Base-by-base conservation (phyloP, 2,888 invertebrate species). In the Octonoba sinensis region DNA sequence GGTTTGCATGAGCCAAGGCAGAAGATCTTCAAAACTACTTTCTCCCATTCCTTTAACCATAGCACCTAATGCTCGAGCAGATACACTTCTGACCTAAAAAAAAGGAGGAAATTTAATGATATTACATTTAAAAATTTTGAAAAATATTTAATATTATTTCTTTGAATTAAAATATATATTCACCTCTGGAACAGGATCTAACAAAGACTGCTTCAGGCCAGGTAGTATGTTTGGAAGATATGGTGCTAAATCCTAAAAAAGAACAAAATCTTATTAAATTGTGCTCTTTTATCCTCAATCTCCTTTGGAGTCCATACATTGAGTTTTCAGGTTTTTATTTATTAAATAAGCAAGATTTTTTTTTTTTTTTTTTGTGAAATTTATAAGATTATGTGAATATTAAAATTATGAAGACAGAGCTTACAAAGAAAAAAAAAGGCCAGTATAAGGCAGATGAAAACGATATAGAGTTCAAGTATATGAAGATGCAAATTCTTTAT, bases 11-110 rank as follows among this genome's bases (percentile, higher is more conserved):
- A 99, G 91, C 99, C 99, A 99, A 20, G 99, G 98, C 86, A 99
- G 91, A 76, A 99, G 91, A 89, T 99, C 96, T 88, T 97, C 96
- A 89, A 97, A 97, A 87, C 96, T 95, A 73, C 93, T 93, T 90
- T 98, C 97, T 44, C 97, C 97, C 95, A 98, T 97, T 85, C 97
- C 97, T 85, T 94, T 92, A 62, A 98, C 97, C 97, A 99, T 98
- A 22, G 98, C 96, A 77, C 99, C 99, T 54, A 99, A 91, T 0
- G 99, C 99, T 84, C 96, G 92, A 0, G 99, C 96, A 0, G 98
- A 97, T 13, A 99, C 98, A 54, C 95, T 95, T 24, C 99, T 92
- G 51, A 97, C 96, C 91, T 92, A 86, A 78, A 74, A 57, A 57
- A 75, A 60, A 20, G 22, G 12, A 56, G 36, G 24, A 47, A 36